Evolutionary conservation across 2,113 vertebrate species (phyloP).

Genomic region (Pholis gunnellus): DNA sequence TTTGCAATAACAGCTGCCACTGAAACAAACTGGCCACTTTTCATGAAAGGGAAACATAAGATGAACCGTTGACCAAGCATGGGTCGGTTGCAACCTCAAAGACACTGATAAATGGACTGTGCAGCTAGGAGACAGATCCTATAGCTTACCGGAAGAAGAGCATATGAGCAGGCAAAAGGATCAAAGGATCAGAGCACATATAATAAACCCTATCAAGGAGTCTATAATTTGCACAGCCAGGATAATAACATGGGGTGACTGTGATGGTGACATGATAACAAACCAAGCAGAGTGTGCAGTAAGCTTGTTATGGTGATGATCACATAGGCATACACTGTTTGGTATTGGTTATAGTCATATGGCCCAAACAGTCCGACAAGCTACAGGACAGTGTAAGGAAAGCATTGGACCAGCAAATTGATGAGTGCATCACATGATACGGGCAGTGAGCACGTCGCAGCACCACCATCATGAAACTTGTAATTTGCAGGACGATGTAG

Average conservation of each 20-base stretch:
- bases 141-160: not conserved
- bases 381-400: constrained; percentile 38
- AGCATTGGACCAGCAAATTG: constrained; percentile 36
- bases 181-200: constrained; percentile 8
- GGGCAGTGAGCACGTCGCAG: constrained; percentile 16
- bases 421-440: constrained; percentile 51
- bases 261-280: not conserved
- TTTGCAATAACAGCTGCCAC: constrained; percentile 21
- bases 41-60: constrained; percentile 20
- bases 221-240: not conserved
- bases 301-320: not conserved
- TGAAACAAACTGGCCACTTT: constrained; percentile 29
- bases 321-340: not conserved
- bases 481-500: constrained; percentile 13
- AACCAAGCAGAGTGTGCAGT: constrained; percentile 4
- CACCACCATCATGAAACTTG: constrained; percentile 50
- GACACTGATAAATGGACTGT: constrained; percentile 50
- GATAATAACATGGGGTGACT: not conserved
- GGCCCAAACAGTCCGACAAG: constrained; percentile 7
- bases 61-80: constrained; percentile 15
- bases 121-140: constrained; percentile 20
- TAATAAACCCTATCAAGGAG: not conserved
- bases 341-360: constrained; percentile 13
- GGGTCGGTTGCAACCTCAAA: constrained; percentile 43
- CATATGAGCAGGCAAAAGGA: constrained; percentile 11